Evolutionary conservation across 2,113 vertebrate genomes (phyloP), one percentile per base, ranked within the genome.

Genomic region (Anthoscopus minutus): DNA sequence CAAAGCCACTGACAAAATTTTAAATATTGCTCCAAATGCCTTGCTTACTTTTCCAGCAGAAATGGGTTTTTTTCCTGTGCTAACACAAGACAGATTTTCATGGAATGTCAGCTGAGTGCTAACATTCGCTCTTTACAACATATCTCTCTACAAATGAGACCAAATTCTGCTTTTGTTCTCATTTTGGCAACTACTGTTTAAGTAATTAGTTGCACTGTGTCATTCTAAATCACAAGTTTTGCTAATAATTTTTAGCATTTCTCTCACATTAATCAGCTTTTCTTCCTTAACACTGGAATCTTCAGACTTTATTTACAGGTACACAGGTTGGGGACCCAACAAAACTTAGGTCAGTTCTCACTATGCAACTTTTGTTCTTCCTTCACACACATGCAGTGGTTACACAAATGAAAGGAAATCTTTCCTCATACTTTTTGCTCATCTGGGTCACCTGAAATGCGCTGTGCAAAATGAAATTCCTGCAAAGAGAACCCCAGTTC

Each of bases 1-100:
- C 53, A 95, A 89, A 94, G 50, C 17, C 45, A 76, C 50, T 65
- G 77, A 66, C 0, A 13, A 89, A 77, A 66, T 80, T 45, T 61
- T 48, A 10, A 78, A 51, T 84, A 83, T 33, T 56, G 57, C 30
- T 80, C 65, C 13, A 5, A 85, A 80, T 25, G 61, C 48, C 78
- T 89, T 61, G 54, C 65, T 94, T 91, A 45, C 78, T 87, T 87
- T 93, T 95, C 56, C 81, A 92, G 27, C 62, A 94, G 48, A 89
- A 86, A 66, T 76, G 69, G n/a, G n/a, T 84, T 92, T 79, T 53
- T 53, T 86, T 87, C 47, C 50, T 69, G 78, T 42, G 45, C 53
- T 94, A 94, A 94, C 7, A 0, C 61, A 94, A 92, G 66, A 72
- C 93, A 94, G 74, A 92, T 81, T 87, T 87, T 58, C 60, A 87